Evolutionary conservation across 2,797 vertebrate species (phyloP).

Genomic region (Acropternis orthonyx): DNA sequence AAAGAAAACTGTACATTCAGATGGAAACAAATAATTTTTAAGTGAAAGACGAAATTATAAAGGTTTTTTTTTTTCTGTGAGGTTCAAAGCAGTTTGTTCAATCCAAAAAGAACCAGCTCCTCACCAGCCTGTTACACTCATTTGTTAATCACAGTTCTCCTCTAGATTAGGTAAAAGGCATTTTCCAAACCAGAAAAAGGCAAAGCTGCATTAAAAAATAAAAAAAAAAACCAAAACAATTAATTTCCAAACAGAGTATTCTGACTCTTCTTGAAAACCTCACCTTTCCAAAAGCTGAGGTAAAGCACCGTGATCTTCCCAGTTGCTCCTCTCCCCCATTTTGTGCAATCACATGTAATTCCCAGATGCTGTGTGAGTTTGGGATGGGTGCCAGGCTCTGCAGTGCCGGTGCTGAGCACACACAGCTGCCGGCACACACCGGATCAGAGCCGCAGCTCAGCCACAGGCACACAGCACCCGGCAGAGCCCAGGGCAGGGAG

Average conservation of each 20-base stretch:
- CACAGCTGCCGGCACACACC: neutral
- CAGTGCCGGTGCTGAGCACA: neutral
- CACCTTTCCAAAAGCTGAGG: neutral
- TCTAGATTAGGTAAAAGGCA: neutral
- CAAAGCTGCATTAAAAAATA: neutral
- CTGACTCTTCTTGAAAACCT: neutral
- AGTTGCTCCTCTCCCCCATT: neutral
- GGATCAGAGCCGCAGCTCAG: neutral
- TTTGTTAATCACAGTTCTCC: neutral
- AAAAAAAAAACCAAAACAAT: neutral
- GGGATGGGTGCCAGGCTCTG: slow-evolving; percentile 37
- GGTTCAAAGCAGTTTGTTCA: neutral
- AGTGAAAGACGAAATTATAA: neutral
- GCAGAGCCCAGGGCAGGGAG: neutral
- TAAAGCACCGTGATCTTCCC: neutral
- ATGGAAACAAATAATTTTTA: neutral
- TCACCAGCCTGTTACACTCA: neutral
- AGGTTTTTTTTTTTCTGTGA: neutral
- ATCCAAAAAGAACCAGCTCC: neutral
- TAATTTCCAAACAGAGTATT: neutral
- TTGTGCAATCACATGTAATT: neutral
- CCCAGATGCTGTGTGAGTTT: neutral
- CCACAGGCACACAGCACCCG: neutral
- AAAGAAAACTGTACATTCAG: neutral
- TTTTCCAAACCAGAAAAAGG: slow-evolving; percentile 3